Evolutionary conservation across 2,888 invertebrate genomes (phyloP), one percentile per base, ranked within the genome.

Genomic region (Lasioglossum villosulum): DNA sequence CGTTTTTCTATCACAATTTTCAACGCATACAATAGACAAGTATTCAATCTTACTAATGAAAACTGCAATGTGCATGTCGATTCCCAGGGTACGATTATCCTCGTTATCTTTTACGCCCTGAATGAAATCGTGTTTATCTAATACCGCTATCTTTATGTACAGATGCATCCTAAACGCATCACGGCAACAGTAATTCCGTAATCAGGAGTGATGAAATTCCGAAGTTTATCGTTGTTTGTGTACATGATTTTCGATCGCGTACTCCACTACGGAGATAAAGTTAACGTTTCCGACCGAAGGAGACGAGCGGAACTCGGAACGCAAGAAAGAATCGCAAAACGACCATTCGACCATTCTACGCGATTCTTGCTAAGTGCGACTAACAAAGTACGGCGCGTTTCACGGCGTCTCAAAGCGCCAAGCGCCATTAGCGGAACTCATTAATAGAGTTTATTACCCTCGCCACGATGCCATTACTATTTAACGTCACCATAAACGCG

Each of bases 401-500:
- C 74, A 63, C 59, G 70, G 56, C 63, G 52, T 8, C 75, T 77
- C 81, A 23, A 77, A 73, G 70, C 59, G 59, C 68, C 80, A 42
- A 63, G 71, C 16, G 39, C 42, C 83, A 78, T 86, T 84, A 86
- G 79, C 74, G 71, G 79, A 86, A 76, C 86, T 79, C 82, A 56
- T 84, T 86, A 86, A 84, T 80, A 79, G 72, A 59, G 74, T 84
- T 80, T 86, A 84, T 80, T 72, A 68, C 73, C 70, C 70, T 37
- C n/a, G 78, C 73, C 42, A 56, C 78, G 45, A 72, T 73, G 80
- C 80, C 27, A 74, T 70, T 78, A 70, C 74, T 79, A 74, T 79
- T 83, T 79, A 86, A 78, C 75, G 82, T 76, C 79, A 76, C 68
- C 83, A 71, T 86, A 86, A 86, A 86, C 76, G 48, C 39, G n/a